Base-by-base conservation (phyloP, 1,140 invertebrate species). In the Idris sp. region DNA sequence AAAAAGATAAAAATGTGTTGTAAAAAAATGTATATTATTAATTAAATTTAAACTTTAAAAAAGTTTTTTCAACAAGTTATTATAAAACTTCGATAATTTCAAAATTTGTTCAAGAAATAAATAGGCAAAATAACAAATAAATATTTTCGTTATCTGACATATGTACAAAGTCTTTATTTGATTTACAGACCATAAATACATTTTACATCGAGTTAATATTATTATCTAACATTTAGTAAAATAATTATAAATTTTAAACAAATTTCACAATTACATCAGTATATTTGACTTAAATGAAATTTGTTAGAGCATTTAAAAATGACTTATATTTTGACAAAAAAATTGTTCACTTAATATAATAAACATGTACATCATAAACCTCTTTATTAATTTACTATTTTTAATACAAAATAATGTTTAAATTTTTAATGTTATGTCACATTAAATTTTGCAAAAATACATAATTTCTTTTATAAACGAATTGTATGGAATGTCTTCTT, bases 131-230 rank as follows among this genome's bases (percentile, higher is more conserved):
- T n/a, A n/a, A n/a, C n/a, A n/a, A n/a, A n/a, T n/a, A n/a, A n/a
- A n/a, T n/a, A n/a, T n/a, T 40, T 31, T 33, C 18, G 46, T 59
- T 13, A 4, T 46, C 36, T 44, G 0, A 2, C 31, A 62, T 53
- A 64, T 65, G 44, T 65, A 65, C 48, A 65, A 10, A 33, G 10
- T 38, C 13, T 65, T 65, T 65, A 65, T 65, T 65, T 2, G 16
- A 46, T 65, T 46, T 65, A 40, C 40, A 44, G 16, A 25, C 14
- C 10, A 65, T 65, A 65, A 65, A 65, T 65, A 65, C 61, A 54
- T 46, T 51, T 51, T 43, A 46, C 22, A 46, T 46, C 33, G 9
- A 19, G n/a, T n/a, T 35, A 41, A 30, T 5, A 13, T 54, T 59
- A 36, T 22, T 1, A 38, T 48, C 56, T 59, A 46, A 2, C 26